These are phyloP conservation scores for Cololabis saira DNA, from an alignment of 2,113 vertebrate species.

Conservation along the genomic window DNA sequence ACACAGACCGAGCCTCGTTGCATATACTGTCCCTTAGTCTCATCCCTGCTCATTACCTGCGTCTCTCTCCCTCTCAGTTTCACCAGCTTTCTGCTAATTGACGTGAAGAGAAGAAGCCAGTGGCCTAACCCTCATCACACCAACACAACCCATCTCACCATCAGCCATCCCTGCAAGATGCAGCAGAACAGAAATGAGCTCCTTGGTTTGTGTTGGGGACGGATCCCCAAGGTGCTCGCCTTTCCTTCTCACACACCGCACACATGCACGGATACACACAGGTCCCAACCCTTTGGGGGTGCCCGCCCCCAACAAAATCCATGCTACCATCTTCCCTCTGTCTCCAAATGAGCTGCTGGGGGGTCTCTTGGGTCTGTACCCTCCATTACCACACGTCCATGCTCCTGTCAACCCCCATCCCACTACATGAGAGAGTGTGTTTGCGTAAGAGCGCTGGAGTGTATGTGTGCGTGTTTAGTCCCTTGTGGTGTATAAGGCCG, in stretches of 20 bases:
- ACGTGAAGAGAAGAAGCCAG: conserved; percentile 71
- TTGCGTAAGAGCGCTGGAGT: neutral
- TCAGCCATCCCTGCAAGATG: conserved; percentile 70
- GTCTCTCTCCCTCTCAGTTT: conserved; percentile 24
- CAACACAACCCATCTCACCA: conserved; percentile 22
- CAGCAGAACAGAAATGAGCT: conserved; percentile 86
- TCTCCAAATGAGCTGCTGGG: conserved; percentile 20
- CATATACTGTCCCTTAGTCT: conserved; percentile 33
- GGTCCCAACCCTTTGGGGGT: conserved; percentile 62
- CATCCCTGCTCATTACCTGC: conserved; percentile 31
- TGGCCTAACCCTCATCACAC: conserved; percentile 51
- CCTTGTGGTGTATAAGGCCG: conserved; percentile 51
- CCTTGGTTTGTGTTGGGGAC: conserved; percentile 47
- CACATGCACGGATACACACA: conserved; percentile 27
- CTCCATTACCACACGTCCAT: conserved; percentile 50
- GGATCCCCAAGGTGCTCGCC: conserved; percentile 50
- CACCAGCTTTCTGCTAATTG: conserved; percentile 81
- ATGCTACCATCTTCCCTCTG: conserved; percentile 11
- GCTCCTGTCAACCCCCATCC: conserved; percentile 37
- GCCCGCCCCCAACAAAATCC: conserved; percentile 17
- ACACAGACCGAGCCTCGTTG: conserved; percentile 12
- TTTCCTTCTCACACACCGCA: conserved; percentile 15
- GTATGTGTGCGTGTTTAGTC: conserved; percentile 38
- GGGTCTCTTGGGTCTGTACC: conserved; percentile 29
- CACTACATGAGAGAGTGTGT: conserved; percentile 11